Percentiles rank a stretch among this genome's conserved stretches.
phyloP scores from a whole-genome alignment of 2,888 invertebrate species.

The Tridacna gigas region DNA sequence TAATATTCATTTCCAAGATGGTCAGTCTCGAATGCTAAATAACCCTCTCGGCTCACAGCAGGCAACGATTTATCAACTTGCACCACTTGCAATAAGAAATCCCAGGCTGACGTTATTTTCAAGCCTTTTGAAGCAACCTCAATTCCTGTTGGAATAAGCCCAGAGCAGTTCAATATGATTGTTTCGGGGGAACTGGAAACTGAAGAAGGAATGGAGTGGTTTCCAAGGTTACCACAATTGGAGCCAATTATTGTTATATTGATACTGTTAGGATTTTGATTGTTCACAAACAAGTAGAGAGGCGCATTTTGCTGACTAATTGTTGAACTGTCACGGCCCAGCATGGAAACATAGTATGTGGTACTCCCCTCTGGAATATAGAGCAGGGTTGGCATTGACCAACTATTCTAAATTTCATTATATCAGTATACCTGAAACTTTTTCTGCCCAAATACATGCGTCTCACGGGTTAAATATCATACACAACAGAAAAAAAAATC shows the following conservation, averaged over 20 bases:
- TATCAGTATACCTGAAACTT: no score
- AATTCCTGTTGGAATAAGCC: slow-evolving; percentile 20
- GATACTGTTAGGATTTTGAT: not conserved
- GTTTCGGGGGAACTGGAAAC: not conserved
- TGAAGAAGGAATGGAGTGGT: not conserved
- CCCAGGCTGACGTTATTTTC: slow-evolving; percentile 13
- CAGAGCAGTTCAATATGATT: slow-evolving; percentile 2
- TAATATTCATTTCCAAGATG: slow-evolving; percentile 58
- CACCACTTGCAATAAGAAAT: slow-evolving; percentile 34
- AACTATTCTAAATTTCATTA: no score
- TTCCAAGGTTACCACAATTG: not conserved
- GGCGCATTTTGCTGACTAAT: not conserved
- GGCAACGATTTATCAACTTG: slow-evolving; percentile 15
- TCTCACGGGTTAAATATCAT: no score
- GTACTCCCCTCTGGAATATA: not conserved
- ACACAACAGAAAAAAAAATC: no score
- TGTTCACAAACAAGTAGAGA: not conserved
- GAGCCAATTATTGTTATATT: not conserved
- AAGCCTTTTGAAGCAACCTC: slow-evolving; percentile 30
- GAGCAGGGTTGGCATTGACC: no score
- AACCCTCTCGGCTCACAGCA: slow-evolving; percentile 39
- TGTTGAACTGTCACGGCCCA: slow-evolving; percentile 6
- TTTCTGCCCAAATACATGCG: no score
- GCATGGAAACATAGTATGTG: slow-evolving; percentile 10
- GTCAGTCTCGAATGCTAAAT: slow-evolving; percentile 54